phyloP scores from a whole-genome alignment of 1,140 invertebrate genomes.

The Drosophila eugracilis region DNA sequence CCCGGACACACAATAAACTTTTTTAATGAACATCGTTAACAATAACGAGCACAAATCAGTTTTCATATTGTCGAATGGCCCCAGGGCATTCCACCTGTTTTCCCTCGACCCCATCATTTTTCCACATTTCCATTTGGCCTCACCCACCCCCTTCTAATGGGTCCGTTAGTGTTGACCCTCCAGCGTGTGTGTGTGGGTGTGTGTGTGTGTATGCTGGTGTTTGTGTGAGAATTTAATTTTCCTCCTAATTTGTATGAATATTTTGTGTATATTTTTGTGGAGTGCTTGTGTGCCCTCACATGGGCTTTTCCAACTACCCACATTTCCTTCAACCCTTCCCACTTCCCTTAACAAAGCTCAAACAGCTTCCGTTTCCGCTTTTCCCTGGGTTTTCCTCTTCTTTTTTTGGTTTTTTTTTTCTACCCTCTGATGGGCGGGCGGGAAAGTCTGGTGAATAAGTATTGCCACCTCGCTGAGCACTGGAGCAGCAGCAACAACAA shows the following conservation, averaged over 20 bases:
- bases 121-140: conserved; percentile 14
- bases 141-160: conserved; percentile 5
- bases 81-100: conserved; percentile 14
- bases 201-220: too few species aligned
- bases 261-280: conserved; percentile 31
- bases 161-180: conserved; percentile 56
- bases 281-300: conserved; percentile 38
- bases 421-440: neutral
- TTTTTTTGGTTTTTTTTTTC: conserved; percentile 17
- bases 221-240: conserved; percentile 61
- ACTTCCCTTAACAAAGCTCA: conserved; percentile 53
- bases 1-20: conserved; percentile 42
- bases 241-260: conserved; percentile 72
- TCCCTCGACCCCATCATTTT: conserved; percentile 15
- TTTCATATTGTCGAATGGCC: conserved; percentile 43
- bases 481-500: conserved; percentile 51
- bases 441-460: conserved; percentile 35
- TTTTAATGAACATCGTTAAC: conserved; percentile 57
- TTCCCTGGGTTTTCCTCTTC: conserved; percentile 14
- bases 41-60: conserved; percentile 51
- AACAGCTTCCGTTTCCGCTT: conserved; percentile 78
- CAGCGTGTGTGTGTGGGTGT: conserved; percentile 13
- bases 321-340: conserved; percentile 24
- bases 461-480: conserved; percentile 70
- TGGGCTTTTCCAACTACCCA: conserved; percentile 6